Evolutionary conservation across 2,888 invertebrate genomes (phyloP).

Genomic region (Ectemnius continuus): DNA sequence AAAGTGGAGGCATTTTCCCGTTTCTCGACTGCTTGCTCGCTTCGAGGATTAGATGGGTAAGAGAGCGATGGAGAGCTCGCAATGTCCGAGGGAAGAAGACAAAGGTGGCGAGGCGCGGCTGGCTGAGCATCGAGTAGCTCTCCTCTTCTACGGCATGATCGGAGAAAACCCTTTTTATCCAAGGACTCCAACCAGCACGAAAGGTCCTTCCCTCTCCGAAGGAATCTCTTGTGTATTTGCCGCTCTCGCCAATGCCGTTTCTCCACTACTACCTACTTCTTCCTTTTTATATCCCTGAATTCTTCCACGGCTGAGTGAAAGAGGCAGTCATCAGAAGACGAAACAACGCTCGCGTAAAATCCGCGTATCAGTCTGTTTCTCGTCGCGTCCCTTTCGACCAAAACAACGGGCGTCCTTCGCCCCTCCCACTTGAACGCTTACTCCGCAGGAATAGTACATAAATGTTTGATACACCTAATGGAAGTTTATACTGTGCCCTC

Average conservation of each 20-base stretch:
- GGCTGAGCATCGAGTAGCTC: constrained; percentile 21
- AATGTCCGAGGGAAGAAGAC: constrained; percentile 33
- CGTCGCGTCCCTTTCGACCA: background rate
- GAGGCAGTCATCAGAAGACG: constrained; percentile 5
- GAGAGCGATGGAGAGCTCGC: background rate
- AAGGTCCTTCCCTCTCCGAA: constrained; percentile 26
- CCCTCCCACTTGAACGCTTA: constrained; percentile 21
- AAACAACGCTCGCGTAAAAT: constrained; percentile 39
- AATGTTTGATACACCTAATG: constrained; percentile 49
- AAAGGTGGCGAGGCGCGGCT: constrained; percentile 6
- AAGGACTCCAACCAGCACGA: constrained; percentile 26
- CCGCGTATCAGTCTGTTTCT: constrained; percentile 9
- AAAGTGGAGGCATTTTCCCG: constrained; percentile 1
- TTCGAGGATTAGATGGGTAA: constrained; percentile 25
- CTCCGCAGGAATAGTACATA: constrained; percentile 33
- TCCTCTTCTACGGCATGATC: constrained; percentile 39
- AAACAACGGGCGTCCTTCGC: constrained; percentile 38
- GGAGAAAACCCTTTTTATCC: constrained; percentile 50
- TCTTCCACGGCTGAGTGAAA: background rate
- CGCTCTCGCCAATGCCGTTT: background rate
- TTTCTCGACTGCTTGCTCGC: background rate
- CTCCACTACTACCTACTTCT: background rate
- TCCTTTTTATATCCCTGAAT: constrained; percentile 18
- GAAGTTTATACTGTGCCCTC: constrained; percentile 27
- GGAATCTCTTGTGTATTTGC: constrained; percentile 44